Percentiles rank a stretch among this genome's conserved stretches.
These are phyloP conservation scores for Linyphia triangularis DNA, from an alignment of 2,888 invertebrate species.

Conservation along the genomic window DNA sequence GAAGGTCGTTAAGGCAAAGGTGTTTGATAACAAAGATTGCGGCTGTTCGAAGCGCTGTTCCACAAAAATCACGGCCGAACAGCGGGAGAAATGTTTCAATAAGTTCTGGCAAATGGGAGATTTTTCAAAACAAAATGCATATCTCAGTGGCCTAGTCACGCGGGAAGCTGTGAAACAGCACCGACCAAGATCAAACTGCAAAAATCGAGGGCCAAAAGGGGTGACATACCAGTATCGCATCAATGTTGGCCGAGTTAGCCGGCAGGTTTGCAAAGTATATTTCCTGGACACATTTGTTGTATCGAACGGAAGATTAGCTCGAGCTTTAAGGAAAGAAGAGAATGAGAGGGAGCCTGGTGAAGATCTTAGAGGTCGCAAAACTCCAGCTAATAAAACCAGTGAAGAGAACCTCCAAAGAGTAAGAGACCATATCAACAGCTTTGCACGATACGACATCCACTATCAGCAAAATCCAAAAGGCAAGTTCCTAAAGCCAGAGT, in stretches of 20 bases:
- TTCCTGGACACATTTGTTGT: conserved; percentile 68
- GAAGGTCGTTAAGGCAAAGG: conserved; percentile 64
- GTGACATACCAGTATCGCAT: conserved; percentile 70
- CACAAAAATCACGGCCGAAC: conserved; percentile 52
- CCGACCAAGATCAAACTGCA: conserved; percentile 57
- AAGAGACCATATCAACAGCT: conserved; percentile 56
- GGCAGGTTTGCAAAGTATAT: conserved; percentile 67
- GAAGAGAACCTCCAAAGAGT: conserved; percentile 64
- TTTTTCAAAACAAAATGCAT: conserved; percentile 72
- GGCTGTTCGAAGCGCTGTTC: conserved; percentile 62
- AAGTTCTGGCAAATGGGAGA: conserved; percentile 72
- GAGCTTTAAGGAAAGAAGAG: conserved; percentile 69
- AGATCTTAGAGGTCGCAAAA: conserved; percentile 65
- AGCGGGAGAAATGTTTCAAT: conserved; percentile 63
- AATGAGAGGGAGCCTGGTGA: conserved; percentile 68
- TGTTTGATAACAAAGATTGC: conserved; percentile 69
- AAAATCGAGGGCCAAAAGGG: conserved; percentile 67
- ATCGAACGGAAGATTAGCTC: conserved; percentile 66
- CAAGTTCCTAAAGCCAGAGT: conserved; percentile 59
- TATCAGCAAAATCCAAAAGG: conserved; percentile 56
- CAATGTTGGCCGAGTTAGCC: conserved; percentile 52
- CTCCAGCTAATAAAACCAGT: conserved; percentile 69
- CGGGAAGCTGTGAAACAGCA: conserved; percentile 69
- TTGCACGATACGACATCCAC: conserved; percentile 58
- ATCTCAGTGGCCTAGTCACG: conserved; percentile 67